Conservation (phyloP, 2,888 invertebrate species). For the Andrena bucephala region DNA sequence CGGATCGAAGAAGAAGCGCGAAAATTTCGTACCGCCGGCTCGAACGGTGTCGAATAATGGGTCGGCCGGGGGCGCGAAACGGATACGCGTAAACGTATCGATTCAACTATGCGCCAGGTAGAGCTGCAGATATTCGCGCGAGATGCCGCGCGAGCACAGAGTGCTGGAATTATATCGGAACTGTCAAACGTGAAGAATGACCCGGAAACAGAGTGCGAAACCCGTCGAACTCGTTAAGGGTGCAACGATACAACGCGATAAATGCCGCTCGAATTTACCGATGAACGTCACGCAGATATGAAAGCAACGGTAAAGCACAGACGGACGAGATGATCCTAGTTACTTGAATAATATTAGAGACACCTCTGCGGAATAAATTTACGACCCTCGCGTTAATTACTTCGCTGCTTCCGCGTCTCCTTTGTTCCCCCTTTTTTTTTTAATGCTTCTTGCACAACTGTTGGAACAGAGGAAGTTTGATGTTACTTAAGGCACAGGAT, state of each 20-base stretch:
- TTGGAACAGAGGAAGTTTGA: too few relatives aligned
- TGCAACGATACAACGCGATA: neutral
- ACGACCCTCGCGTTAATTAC: neutral
- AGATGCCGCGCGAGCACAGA: neutral
- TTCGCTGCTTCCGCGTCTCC: neutral
- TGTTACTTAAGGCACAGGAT: too few relatives aligned
- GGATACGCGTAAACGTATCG: constrained; percentile 27
- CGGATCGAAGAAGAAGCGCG: neutral
- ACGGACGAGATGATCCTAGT: neutral
- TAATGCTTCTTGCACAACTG: too few relatives aligned
- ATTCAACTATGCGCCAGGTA: neutral
- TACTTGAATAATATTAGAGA: neutral
- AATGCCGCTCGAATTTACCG: constrained; percentile 9
- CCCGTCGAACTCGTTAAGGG: constrained; percentile 13
- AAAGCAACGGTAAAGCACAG: neutral
- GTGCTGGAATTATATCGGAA: constrained; percentile 14
- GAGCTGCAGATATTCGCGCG: neutral
- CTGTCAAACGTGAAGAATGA: constrained; percentile 26
- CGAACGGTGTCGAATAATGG: constrained; percentile 18
- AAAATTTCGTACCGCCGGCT: constrained; percentile 4
- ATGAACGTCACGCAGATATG: neutral
- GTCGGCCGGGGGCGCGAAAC: neutral
- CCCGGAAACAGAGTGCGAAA: constrained; percentile 15
- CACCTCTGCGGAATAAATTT: too few relatives aligned
- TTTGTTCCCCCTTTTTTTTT: neutral